Conservation (phyloP, 1,140 invertebrate genomes). For the Riptortus pedestris region DNA sequence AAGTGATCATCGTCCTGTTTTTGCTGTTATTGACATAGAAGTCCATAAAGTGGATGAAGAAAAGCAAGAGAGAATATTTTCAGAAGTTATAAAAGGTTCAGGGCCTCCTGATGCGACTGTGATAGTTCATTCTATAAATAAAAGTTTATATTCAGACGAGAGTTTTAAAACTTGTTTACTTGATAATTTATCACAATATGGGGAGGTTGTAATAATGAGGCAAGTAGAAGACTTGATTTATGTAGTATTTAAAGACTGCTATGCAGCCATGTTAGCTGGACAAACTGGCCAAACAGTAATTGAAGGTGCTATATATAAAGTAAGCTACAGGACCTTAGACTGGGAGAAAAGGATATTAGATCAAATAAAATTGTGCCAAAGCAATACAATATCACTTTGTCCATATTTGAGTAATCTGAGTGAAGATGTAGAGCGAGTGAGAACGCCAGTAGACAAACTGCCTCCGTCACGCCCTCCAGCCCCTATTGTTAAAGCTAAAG, state of each 20-base stretch:
- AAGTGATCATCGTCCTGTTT: slow-evolving; percentile 93
- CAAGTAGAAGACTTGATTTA: slow-evolving; percentile 82
- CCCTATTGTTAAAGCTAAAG: background rate
- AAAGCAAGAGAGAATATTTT: slow-evolving; percentile 62
- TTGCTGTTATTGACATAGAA: slow-evolving; percentile 81
- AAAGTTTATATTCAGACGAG: slow-evolving; percentile 48
- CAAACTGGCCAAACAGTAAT: slow-evolving; percentile 35
- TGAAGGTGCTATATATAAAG: slow-evolving; percentile 18
- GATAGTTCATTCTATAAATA: slow-evolving; percentile 40
- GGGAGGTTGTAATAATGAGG: slow-evolving; percentile 78
- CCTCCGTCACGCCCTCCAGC: slow-evolving; percentile 18
- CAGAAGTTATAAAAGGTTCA: slow-evolving; percentile 71
- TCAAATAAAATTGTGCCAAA: slow-evolving; percentile 21
- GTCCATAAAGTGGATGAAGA: slow-evolving; percentile 64
- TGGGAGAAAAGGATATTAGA: slow-evolving; percentile 14
- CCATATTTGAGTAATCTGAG: background rate
- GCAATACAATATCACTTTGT: slow-evolving; percentile 27
- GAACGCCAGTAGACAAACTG: background rate
- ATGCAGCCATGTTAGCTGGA: slow-evolving; percentile 66
- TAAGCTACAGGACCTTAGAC: slow-evolving; percentile 12
- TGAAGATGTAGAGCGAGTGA: background rate
- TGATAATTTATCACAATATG: slow-evolving; percentile 61
- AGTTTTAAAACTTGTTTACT: slow-evolving; percentile 59
- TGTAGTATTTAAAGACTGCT: slow-evolving; percentile 79
- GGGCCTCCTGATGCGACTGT: slow-evolving; percentile 95